Base-by-base conservation (phyloP, 2,113 vertebrate genomes). In the Phylloscopus trochilus region DNA sequence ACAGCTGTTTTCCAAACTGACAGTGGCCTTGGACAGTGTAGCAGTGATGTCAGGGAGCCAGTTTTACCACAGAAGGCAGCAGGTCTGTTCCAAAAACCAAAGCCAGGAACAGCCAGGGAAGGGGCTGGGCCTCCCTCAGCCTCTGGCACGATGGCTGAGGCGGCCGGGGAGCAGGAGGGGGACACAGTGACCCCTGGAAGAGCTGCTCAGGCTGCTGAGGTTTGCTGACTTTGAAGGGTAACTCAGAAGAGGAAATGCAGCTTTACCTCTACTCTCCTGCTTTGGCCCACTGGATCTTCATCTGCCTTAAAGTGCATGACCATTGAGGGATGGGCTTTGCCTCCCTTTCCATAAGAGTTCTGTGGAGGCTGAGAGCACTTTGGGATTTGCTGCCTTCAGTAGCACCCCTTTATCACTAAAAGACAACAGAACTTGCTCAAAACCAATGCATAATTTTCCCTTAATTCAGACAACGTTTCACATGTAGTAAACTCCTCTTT, bases 161-260 rank as follows among this genome's bases (percentile, higher is more conserved):
- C 1, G 0, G 43, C 8, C 55, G 27, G 27, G 53, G 6, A 17
- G 31, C 41, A 70, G 51, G 7, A 30, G 5, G 1, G 22, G 30
- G 46, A 6, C 47, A 27, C 26, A 3, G 27, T 8, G 49, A 30
- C 12, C 7, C 10, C 52, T 8, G 30, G 27, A 13, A 4, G 24
- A 52, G 43, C 63, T 51, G 35, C 33, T 41, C 27, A 22, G 33
- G n/a, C 35, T 70, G 39, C 37, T 49, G 19, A 66, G 41, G 12
- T 27, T 58, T 58, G 13, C 23, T 21, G 27, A 9, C 30, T 55
- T 19, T 18, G 39, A 68, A 46, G 24, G 9, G 17, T 53, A 7
- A 31, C 28, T 35, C 30, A 53, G 60, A 27, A n/a, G 33, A 18
- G 21, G 26, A 51, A 55, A 31, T 6, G 2, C 5, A 3, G 17